Base-by-base conservation (phyloP, 2,113 vertebrate species). In the Microcebus ravelobensis region DNA sequence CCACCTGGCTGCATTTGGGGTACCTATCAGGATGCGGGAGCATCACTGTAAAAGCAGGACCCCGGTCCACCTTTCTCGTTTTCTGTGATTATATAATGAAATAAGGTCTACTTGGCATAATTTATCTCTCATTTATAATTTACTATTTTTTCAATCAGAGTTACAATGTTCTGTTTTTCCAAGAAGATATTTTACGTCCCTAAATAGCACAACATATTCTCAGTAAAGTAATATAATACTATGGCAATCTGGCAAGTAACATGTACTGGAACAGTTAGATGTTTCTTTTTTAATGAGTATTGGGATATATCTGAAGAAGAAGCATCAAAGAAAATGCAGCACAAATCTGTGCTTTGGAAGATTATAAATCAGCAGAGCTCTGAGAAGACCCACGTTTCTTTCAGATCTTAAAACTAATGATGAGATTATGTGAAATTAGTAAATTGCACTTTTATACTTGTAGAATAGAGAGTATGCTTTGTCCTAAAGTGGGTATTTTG, bases 161-260 rank as follows among this genome's bases (percentile, higher is more conserved):
- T 27, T 68, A 50, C 21, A 42, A 29, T 82, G 48, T 31, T 36
- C 65, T 90, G 2, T 77, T 79, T 93, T 71, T 25, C 45, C 70
- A 91, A 73, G 65, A 25, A 91, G 59, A 31, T 67, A 31, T 63
- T 86, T 90, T 61, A 81, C 3, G 59, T 67, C 23, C 65, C 20
- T 81, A 42, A 71, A 59, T 31, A 79, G 34, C 45, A 80, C 45
- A 70, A n/a, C 11, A 67, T 45, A 84, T 17, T 4, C 21, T 59
- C 39, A 48, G 80, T 97, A 97, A 98, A 50, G 67, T 96, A 97
- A 98, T 93, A 95, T 57, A 82, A 95, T 96, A 81, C 84, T 71
- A 88, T 96, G 90, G 94, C 97, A 95, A 93, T 97, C 94, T 96
- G 92, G 31, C 87, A 97, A 80, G n/a, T 48, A n/a, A 96, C 76